These are phyloP conservation scores for Phoebastria nigripes DNA, from an alignment of 2,797 vertebrate species.

Conservation along the genomic window DNA sequence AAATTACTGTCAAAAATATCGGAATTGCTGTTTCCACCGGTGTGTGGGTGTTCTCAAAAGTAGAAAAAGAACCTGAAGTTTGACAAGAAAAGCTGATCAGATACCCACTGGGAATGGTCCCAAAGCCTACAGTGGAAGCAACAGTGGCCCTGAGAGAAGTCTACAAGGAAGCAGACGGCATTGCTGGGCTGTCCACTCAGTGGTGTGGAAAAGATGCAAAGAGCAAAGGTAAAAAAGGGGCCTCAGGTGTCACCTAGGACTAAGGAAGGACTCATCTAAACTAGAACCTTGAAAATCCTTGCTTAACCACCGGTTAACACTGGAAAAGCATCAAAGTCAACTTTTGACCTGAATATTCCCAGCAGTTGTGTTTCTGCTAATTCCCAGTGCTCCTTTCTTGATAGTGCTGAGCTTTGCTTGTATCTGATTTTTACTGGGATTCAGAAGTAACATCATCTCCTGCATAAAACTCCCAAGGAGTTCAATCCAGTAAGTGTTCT, in stretches of 20 bases:
- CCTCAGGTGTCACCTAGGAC: too few relatives aligned
- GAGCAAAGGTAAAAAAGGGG: neutral
- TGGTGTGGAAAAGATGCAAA: neutral
- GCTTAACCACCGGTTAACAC: neutral
- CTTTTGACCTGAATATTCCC: neutral
- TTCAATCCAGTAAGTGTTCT: neutral
- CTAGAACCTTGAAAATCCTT: neutral
- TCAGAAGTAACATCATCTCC: neutral
- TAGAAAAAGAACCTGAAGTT: neutral
- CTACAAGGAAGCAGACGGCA: neutral
- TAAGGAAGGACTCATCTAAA: neutral
- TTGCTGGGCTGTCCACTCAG: neutral
- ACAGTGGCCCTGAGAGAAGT: fast-evolving
- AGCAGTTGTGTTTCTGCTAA: neutral
- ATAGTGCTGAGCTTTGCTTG: neutral
- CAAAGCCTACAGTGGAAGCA: neutral
- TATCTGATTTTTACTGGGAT: neutral
- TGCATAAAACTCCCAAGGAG: neutral
- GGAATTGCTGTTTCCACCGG: neutral
- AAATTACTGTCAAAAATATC: neutral
- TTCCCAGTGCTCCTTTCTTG: neutral
- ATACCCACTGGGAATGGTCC: neutral
- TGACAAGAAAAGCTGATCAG: neutral
- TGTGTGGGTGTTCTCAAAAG: neutral
- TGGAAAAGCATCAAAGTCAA: neutral